Evolutionary conservation across 2,113 vertebrate genomes (phyloP).

Genomic region (Amphiprion percula): DNA sequence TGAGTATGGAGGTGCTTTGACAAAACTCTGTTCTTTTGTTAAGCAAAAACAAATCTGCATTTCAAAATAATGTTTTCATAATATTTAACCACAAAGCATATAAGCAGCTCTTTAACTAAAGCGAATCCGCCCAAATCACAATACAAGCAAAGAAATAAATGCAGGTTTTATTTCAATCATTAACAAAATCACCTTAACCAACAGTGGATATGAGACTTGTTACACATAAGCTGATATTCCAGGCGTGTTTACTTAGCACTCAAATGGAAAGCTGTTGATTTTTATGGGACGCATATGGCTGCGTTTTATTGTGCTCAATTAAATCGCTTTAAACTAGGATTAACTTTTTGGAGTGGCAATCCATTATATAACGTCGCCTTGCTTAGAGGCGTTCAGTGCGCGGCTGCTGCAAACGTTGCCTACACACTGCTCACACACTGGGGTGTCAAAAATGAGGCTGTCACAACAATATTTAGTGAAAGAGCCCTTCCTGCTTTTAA

Average conservation of each 20-base stretch:
- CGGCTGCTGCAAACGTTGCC: constrained; percentile 51
- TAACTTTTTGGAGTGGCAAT: constrained; percentile 70
- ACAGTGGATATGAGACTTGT: constrained; percentile 56
- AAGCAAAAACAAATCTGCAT: constrained; percentile 20
- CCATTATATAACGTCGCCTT: constrained; percentile 47
- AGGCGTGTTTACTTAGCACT: constrained; percentile 72
- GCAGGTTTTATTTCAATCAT: constrained; percentile 57
- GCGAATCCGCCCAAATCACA: constrained; percentile 9
- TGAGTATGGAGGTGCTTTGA: constrained; percentile 17
- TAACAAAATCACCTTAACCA: constrained; percentile 48
- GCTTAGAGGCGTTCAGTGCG: constrained; percentile 35
- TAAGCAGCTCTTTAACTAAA: constrained; percentile 28
- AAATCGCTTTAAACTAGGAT: constrained; percentile 77
- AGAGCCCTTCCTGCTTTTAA: constrained; percentile 91
- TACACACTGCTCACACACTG: constrained; percentile 56
- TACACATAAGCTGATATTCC: constrained; percentile 58
- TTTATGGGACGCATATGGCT: constrained; percentile 76
- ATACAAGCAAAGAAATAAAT: constrained; percentile 10
- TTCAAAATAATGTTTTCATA: constrained; percentile 25
- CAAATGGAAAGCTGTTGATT: constrained; percentile 75
- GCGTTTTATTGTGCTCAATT: constrained; percentile 76
- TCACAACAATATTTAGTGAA: constrained; percentile 78
- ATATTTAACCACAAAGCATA: background rate
- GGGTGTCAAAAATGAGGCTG: constrained; percentile 79
- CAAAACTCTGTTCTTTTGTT: constrained; percentile 14